These are phyloP conservation scores for Phalacrocorax aristotelis DNA, from an alignment of 2,113 vertebrate genomes.

Conservation along the genomic window DNA sequence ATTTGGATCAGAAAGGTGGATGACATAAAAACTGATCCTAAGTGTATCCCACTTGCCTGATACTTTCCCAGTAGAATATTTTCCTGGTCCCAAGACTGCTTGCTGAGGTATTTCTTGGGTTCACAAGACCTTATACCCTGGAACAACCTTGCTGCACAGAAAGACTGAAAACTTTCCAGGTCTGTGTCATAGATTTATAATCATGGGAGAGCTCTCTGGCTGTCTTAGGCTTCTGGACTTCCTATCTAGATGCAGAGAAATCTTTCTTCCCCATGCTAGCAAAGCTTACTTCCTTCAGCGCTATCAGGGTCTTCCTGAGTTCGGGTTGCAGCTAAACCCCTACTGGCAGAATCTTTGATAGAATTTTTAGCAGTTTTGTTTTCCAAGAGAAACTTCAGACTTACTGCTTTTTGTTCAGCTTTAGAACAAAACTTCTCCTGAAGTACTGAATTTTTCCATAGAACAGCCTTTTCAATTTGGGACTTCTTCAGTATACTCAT, in stretches of 20 bases:
- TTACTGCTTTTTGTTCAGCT: neutral
- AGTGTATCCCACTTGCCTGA: neutral
- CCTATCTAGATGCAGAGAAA: neutral
- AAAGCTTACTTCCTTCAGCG: neutral
- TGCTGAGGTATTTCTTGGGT: neutral
- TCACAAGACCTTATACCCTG: neutral
- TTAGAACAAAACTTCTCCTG: neutral
- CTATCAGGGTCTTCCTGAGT: neutral
- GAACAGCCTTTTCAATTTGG: neutral
- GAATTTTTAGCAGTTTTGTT: neutral
- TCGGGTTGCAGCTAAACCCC: neutral
- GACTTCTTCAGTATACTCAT: neutral
- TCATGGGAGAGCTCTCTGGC: neutral
- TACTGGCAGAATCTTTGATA: neutral
- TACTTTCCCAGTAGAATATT: neutral
- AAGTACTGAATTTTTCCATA: neutral
- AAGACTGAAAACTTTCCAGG: neutral
- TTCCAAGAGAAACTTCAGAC: neutral
- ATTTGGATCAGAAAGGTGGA: neutral
- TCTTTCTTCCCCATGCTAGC: neutral
- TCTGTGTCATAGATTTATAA: neutral
- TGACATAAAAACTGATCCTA: neutral
- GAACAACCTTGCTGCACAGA: neutral
- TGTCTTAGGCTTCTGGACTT: neutral
- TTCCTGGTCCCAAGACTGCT: neutral